Percentiles rank a stretch among this genome's conserved stretches.
These are phyloP conservation scores for Harpalus rubripes DNA, from an alignment of 2,888 invertebrate genomes.

Conservation along the genomic window DNA sequence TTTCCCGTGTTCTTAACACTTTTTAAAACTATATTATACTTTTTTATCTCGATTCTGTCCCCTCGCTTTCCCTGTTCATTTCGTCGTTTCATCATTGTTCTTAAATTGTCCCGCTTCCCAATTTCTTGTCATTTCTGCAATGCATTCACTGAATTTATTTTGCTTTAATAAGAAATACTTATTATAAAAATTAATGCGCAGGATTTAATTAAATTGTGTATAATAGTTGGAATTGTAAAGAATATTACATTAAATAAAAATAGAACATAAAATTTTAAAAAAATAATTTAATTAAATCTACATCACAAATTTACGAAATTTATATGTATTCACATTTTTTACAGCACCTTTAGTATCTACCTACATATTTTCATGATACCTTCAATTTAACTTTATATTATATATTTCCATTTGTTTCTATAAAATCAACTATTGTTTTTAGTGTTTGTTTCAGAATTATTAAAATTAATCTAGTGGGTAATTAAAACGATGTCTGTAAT, in stretches of 20 bases:
- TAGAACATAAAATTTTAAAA: neutral
- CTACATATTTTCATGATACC: neutral
- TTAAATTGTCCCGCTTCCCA: slow-evolving; percentile 68
- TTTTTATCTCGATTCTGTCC: slow-evolving; percentile 71
- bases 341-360: neutral
- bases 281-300: slow-evolving; percentile 5
- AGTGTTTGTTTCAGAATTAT: too few species aligned
- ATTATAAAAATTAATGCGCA: neutral
- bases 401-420: too few species aligned
- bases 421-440: too few species aligned
- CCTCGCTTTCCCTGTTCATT: slow-evolving; percentile 49
- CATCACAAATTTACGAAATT: neutral
- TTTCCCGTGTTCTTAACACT: slow-evolving; percentile 76
- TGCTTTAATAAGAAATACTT: neutral
- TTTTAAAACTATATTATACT: slow-evolving; percentile 77
- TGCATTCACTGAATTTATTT: slow-evolving; percentile 5
- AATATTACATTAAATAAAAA: too few species aligned
- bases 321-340: neutral
- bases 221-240: neutral
- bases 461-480: too few species aligned
- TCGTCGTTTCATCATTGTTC: slow-evolving; percentile 55
- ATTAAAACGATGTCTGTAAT: too few species aligned
- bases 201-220: slow-evolving; percentile 11
- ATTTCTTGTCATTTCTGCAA: slow-evolving; percentile 66
- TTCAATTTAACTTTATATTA: neutral